These are phyloP conservation scores for Enoplolaimus lenunculus DNA, from an alignment of 2,888 invertebrate species.

Conservation along the genomic window DNA sequence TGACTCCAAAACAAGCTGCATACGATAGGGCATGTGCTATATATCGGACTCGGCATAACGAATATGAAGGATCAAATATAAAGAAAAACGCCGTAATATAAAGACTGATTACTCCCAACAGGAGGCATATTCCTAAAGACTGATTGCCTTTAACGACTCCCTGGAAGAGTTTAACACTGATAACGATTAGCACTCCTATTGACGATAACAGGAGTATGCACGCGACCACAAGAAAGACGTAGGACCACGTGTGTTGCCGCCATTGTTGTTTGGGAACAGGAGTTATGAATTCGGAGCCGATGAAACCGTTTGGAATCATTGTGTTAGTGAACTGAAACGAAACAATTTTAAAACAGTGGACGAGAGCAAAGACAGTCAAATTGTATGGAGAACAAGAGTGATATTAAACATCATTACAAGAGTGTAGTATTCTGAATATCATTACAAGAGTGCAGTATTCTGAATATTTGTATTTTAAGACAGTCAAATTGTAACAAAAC, in stretches of 20 bases:
- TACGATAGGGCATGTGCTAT: conserved; percentile 29
- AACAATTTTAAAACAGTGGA: too few species aligned
- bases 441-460: too few species aligned
- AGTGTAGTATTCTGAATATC: too few species aligned
- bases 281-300: too few species aligned
- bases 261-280: too few species aligned
- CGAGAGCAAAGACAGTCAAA: too few species aligned
- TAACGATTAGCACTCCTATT: conserved; percentile 29
- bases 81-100: conserved; percentile 35
- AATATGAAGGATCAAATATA: conserved; percentile 32
- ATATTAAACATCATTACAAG: too few species aligned
- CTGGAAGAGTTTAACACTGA: conserved; percentile 32
- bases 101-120: conserved; percentile 34
- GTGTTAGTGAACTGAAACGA: too few species aligned
- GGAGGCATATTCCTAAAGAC: conserved; percentile 35
- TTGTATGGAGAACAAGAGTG: too few species aligned
- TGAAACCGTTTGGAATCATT: too few species aligned
- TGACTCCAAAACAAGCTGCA: conserved; percentile 36
- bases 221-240: conserved; percentile 31
- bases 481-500: too few species aligned
- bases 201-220: conserved; percentile 27
- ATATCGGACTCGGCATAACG: conserved; percentile 24
- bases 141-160: conserved; percentile 37
- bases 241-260: conserved; percentile 30
- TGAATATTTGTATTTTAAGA: too few species aligned